These are phyloP conservation scores for Parnassius mnemosyne DNA, from an alignment of 2,888 invertebrate species.

Conservation along the genomic window DNA sequence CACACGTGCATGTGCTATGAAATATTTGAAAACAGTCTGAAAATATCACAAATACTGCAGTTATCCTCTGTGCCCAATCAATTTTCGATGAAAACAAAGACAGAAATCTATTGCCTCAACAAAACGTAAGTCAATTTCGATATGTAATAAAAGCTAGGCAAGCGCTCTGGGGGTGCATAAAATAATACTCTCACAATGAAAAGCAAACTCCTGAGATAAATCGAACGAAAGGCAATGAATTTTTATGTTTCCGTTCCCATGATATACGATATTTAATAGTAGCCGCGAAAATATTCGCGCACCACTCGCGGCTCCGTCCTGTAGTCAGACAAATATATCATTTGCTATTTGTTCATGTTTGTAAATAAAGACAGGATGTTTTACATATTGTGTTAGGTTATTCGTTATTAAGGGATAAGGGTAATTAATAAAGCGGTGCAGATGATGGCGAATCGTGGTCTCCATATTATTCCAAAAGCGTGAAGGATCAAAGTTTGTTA, in stretches of 20 bases:
- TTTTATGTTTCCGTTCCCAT: constrained; percentile 54
- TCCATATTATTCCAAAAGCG: too few relatives aligned
- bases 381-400: too few relatives aligned
- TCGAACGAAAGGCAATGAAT: constrained; percentile 59
- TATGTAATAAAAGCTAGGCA: constrained; percentile 36
- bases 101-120: constrained; percentile 38
- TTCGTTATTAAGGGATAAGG: too few relatives aligned
- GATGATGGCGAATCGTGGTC: too few relatives aligned
- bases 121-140: constrained; percentile 34
- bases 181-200: constrained; percentile 61
- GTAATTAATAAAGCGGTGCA: too few relatives aligned
- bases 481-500: too few relatives aligned
- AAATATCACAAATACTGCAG: too few relatives aligned
- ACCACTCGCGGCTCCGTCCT: constrained; percentile 1
- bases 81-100: constrained; percentile 29
- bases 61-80: background rate
- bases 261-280: constrained; percentile 30
- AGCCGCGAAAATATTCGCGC: constrained; percentile 8
- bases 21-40: too few relatives aligned
- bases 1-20: too few relatives aligned
- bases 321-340: background rate
- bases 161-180: constrained; percentile 57
- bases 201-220: constrained; percentile 56
- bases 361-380: background rate
- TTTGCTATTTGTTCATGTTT: background rate